Conservation (phyloP, 1,140 invertebrate species). For the Caenorhabditis tropicalis region DNA sequence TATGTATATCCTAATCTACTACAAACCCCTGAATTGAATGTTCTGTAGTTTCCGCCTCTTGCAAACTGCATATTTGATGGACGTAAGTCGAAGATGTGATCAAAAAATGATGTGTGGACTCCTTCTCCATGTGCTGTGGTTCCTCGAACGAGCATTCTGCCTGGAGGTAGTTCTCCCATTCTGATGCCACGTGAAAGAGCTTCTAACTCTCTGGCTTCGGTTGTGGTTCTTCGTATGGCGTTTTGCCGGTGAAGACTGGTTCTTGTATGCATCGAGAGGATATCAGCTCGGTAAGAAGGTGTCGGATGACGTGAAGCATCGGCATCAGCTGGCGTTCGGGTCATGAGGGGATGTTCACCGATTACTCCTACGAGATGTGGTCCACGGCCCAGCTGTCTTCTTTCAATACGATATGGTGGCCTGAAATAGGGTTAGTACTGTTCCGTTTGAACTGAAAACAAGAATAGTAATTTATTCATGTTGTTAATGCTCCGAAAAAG, state of each 20-base stretch:
- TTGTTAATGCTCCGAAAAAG: no score
- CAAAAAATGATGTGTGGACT: constrained; percentile 7
- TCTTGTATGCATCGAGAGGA: neutral
- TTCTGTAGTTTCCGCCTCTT: neutral
- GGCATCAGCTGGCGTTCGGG: neutral
- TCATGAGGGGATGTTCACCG: constrained; percentile 1
- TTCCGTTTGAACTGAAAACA: neutral
- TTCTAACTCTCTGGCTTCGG: neutral
- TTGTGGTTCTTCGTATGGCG: constrained; percentile 9
- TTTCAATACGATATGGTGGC: constrained; percentile 9
- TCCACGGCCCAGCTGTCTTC: neutral
- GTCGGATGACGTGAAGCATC: constrained; percentile 4
- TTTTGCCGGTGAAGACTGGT: constrained; percentile 11
- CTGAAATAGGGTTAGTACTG: neutral
- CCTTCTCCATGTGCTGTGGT: neutral
- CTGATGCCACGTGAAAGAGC: neutral
- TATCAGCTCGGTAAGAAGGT: neutral
- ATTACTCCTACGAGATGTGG: neutral
- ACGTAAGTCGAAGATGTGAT: neutral
- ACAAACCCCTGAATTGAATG: neutral
- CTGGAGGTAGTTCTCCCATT: neutral
- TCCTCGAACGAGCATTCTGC: neutral
- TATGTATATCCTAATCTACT: neutral
- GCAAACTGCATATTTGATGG: neutral
- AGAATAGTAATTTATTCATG: no score